phyloP scores from a whole-genome alignment of 2,113 vertebrate genomes.

The Perca schrenkii region DNA sequence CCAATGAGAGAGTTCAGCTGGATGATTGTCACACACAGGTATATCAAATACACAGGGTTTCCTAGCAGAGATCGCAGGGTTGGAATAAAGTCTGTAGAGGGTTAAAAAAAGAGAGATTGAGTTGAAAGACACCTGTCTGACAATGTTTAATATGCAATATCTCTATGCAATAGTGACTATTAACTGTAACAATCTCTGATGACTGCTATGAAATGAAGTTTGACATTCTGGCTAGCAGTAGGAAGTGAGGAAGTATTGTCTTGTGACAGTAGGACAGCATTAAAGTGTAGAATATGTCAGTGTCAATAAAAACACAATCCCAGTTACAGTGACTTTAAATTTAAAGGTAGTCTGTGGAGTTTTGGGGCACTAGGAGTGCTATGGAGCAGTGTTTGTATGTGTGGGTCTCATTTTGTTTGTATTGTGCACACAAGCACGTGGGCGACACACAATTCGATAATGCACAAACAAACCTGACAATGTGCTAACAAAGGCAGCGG shows the following conservation, averaged over 20 bases:
- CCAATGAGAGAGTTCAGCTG: conserved; percentile 86
- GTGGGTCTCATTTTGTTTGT: neutral
- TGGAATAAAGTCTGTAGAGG: conserved; percentile 85
- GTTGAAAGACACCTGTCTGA: neutral
- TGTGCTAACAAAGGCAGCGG: neutral
- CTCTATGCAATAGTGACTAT: neutral
- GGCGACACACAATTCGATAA: neutral
- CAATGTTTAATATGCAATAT: conserved; percentile 5
- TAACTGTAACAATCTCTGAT: neutral
- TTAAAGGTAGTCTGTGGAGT: neutral
- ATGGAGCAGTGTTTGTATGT: neutral
- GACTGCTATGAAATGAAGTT: neutral
- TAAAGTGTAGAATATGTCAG: neutral
- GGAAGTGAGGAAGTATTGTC: neutral
- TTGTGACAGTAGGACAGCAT: neutral
- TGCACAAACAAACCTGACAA: neutral
- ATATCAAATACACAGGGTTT: conserved; percentile 86
- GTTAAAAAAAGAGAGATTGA: neutral
- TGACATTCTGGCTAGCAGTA: no score
- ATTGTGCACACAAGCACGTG: neutral
- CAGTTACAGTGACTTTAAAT: neutral
- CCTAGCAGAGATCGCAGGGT: conserved; percentile 88
- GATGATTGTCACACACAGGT: conserved; percentile 83
- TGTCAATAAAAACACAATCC: conserved; percentile 1
- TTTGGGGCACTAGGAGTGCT: neutral